Evolutionary conservation across 2,888 invertebrate genomes (phyloP), one percentile per base, ranked within the genome.

Genomic region (Pseudeuparius sepicola): DNA sequence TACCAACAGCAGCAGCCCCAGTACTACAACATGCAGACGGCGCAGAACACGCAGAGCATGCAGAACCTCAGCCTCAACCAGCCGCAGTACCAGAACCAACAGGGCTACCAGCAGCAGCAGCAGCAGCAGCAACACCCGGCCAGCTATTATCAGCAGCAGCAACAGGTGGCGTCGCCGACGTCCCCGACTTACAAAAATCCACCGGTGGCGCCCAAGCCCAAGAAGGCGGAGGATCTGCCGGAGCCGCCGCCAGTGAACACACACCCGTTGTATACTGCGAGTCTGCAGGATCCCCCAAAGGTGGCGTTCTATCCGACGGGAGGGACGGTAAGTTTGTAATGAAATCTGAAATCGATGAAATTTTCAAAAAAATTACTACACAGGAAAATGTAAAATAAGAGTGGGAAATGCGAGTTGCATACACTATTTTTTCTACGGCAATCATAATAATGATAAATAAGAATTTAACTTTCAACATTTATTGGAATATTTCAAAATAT

Each of bases 201-300:
- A 69, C 74, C 7, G 65, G 71, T 27, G 68, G 72, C 25, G 68
- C 73, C 3, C 70, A 75, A 58, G 34, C 39, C 41, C 12, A 28
- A 17, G 23, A 52, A 51, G 35, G 47, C 48, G 12, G 55, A 56
- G 10, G 52, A 55, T 13, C 54, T 54, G 4, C 81, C 82, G 1
- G 80, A 80, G 1, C 66, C 78, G 10, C 77, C 80, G 0, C 81
- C 79, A 4, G 73, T 77, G 1, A 70, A 73, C 12, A 77, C 83
- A 6, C 76, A 84, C 63, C 83, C 83, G 1, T 62, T 82, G 24
- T 79, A 72, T 59, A 73, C 80, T 40, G 80, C 85, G 33, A 80
- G 83, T 53, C n/a, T 20, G 7, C 64, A 75, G 48, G 83, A 83
- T 57, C 78, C 79, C 9, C 80, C 80, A 0, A 76, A 80, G 49